Conservation (phyloP, 2,113 vertebrate genomes). For the Rhagologus leucostigma region DNA sequence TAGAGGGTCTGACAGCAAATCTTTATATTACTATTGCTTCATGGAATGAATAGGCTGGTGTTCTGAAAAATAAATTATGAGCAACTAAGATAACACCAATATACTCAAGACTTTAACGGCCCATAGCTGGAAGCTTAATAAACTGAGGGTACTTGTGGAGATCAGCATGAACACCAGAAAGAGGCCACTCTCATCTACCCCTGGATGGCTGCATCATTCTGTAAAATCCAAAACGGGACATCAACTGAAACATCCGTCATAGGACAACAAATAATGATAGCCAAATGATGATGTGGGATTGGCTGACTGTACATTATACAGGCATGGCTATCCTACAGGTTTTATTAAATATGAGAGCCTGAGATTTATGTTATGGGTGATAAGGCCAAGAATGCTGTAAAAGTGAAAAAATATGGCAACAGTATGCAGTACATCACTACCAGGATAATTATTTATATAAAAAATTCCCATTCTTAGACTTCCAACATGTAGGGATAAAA, state of each 20-base stretch:
- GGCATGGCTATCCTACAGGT: constrained; percentile 55
- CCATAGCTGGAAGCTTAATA: neutral
- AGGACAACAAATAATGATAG: constrained; percentile 61
- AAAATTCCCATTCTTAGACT: constrained; percentile 74
- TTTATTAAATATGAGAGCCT: constrained; percentile 72
- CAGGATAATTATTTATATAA: constrained; percentile 78
- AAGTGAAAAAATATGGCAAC: constrained; percentile 77
- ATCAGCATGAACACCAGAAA: neutral
- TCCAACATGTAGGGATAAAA: constrained; percentile 65
- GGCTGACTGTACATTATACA: constrained; percentile 33
- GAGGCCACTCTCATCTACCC: constrained; percentile 14
- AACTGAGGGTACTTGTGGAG: neutral
- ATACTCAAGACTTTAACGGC: neutral
- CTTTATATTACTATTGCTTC: neutral
- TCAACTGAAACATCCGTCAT: constrained; percentile 37
- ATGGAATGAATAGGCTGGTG: neutral
- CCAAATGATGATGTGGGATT: constrained; percentile 44
- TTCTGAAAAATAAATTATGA: neutral
- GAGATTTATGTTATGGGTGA: constrained; percentile 73
- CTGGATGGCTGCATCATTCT: constrained; percentile 24
- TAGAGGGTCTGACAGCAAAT: neutral
- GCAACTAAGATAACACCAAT: neutral
- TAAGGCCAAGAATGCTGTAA: constrained; percentile 74
- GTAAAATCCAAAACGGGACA: constrained; percentile 36
- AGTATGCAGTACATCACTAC: constrained; percentile 72